Percentiles rank a stretch among this genome's conserved stretches.
These are phyloP conservation scores for Clitarchus hookeri DNA, from an alignment of 2,888 invertebrate genomes.

Conservation along the genomic window DNA sequence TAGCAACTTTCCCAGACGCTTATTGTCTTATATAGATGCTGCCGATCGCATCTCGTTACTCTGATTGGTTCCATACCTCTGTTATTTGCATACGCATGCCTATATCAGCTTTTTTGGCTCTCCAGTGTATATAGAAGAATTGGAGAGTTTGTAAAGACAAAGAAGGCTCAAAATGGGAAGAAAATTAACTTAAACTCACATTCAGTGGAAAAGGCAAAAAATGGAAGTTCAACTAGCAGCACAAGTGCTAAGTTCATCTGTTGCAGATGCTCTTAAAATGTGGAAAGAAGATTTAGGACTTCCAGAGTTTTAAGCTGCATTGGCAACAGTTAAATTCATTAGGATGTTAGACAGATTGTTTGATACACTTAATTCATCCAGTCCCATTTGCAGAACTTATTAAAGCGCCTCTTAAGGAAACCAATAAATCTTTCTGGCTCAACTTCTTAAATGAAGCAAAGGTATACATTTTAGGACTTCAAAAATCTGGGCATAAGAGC, in stretches of 20 bases:
- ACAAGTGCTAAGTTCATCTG: slow-evolving; percentile 39
- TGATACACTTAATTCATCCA: slow-evolving; percentile 37
- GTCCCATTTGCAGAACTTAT: slow-evolving; percentile 16
- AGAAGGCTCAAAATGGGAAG: slow-evolving; percentile 35
- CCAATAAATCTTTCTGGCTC: slow-evolving; percentile 29
- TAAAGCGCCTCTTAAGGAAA: slow-evolving; percentile 30
- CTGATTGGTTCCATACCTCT: too few species aligned
- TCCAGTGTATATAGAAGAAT: too few species aligned
- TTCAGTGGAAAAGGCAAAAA: slow-evolving; percentile 32
- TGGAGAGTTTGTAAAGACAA: too few species aligned
- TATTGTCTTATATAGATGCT: too few species aligned
- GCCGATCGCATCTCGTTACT: too few species aligned
- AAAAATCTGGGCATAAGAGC: background rate
- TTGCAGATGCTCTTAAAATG: slow-evolving; percentile 38
- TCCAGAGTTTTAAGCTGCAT: slow-evolving; percentile 29
- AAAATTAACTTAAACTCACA: slow-evolving; percentile 36
- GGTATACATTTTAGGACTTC: slow-evolving; percentile 24
- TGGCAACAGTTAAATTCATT: slow-evolving; percentile 31
- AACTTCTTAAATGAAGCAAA: slow-evolving; percentile 29
- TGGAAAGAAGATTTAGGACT: slow-evolving; percentile 26
- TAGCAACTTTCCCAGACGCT: too few species aligned
- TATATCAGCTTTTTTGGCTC: too few species aligned
- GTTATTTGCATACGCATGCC: too few species aligned
- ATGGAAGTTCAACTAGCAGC: slow-evolving; percentile 30
- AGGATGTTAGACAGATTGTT: slow-evolving; percentile 31